These are phyloP conservation scores for Drosophila teissieri DNA, from an alignment of 1,140 invertebrate species.

Conservation along the genomic window DNA sequence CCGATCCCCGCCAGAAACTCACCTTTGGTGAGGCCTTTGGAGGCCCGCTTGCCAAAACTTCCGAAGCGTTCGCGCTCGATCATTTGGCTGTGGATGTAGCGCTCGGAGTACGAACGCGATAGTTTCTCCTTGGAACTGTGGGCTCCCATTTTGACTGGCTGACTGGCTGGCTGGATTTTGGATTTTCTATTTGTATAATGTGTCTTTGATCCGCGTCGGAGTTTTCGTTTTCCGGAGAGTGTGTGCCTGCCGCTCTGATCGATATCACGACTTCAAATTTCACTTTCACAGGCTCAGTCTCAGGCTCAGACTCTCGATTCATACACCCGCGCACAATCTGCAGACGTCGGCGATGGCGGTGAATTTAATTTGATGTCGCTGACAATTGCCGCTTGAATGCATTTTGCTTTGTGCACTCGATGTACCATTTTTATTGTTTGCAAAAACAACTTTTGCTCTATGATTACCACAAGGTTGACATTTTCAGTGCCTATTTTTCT, in stretches of 20 bases:
- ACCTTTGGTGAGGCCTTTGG: constrained; percentile 78
- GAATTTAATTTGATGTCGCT: constrained; percentile 71
- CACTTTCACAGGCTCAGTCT: constrained; percentile 61
- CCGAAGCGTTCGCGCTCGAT: constrained; percentile 86
- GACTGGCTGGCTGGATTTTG: constrained; percentile 37
- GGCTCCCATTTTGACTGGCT: constrained; percentile 86
- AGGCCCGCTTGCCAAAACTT: constrained; percentile 85
- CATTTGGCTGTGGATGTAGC: constrained; percentile 82
- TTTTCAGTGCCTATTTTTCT: constrained; percentile 40
- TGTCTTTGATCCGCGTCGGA: constrained; percentile 4
- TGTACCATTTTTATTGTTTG: constrained; percentile 24
- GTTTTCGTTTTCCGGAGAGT: constrained; percentile 35
- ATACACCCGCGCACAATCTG: constrained; percentile 66
- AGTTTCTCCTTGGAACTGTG: constrained; percentile 89
- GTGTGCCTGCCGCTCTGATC: constrained; percentile 33
- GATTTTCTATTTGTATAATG: constrained; percentile 6
- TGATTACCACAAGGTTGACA: constrained; percentile 57
- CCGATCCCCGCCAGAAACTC: constrained; percentile 27
- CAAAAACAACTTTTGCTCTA: constrained; percentile 29
- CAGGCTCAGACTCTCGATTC: not conserved
- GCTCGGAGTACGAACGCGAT: constrained; percentile 87
- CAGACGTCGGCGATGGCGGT: constrained; percentile 52
- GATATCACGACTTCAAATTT: constrained; percentile 57
- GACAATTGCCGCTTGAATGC: constrained; percentile 70
- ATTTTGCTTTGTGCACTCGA: constrained; percentile 45